Percentiles rank a stretch among this genome's conserved stretches.
Evolutionary conservation across 2,797 vertebrate genomes (phyloP).

Genomic region (Sebastes steindachneri): DNA sequence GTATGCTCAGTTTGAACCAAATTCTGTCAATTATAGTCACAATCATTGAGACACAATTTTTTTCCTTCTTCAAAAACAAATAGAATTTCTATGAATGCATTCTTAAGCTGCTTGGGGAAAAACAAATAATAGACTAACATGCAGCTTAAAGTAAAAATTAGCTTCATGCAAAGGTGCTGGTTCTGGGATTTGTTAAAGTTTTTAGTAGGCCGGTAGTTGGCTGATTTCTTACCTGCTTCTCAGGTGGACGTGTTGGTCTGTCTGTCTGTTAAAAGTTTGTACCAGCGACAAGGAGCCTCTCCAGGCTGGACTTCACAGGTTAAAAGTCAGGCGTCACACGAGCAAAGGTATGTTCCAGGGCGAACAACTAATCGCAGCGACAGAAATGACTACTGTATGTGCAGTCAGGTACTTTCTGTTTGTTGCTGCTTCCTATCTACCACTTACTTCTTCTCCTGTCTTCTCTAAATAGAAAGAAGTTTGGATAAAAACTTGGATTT

Average conservation of each 20-base stretch:
- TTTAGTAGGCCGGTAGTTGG: background rate
- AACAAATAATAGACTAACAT: background rate
- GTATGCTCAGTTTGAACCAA: background rate
- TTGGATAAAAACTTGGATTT: background rate
- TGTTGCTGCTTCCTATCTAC: background rate
- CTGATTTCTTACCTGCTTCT: constrained; percentile 41
- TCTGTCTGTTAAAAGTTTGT: background rate
- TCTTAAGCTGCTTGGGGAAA: background rate
- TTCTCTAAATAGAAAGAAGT: background rate
- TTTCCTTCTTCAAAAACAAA: background rate
- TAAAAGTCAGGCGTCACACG: background rate
- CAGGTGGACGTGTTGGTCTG: background rate
- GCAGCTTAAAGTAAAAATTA: background rate
- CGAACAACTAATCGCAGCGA: background rate
- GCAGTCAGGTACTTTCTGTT: background rate
- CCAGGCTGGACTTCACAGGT: background rate
- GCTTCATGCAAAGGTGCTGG: background rate
- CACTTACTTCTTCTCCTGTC: background rate
- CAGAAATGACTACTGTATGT: background rate
- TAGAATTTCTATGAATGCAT: background rate
- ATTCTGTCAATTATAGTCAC: background rate
- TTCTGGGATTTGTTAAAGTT: background rate
- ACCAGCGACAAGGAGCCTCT: background rate
- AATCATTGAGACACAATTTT: background rate
- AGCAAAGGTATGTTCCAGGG: background rate